Conservation (phyloP, 2,797 vertebrate species). For the Bradypus variegatus region DNA sequence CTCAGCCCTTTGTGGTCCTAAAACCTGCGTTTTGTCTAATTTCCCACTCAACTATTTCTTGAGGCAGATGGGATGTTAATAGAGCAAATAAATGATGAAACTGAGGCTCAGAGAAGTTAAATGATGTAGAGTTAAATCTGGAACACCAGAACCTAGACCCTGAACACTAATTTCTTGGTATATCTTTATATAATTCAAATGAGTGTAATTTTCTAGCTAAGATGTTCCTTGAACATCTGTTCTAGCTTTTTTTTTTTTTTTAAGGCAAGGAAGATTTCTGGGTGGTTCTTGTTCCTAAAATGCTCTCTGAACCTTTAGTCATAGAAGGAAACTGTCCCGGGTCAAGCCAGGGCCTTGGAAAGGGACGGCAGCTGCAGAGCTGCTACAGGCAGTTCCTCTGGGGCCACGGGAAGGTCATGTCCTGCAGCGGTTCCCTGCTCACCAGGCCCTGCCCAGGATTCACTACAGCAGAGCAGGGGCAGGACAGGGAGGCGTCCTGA, state of each 20-base stretch:
- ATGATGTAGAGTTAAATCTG: neutral
- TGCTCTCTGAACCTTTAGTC: constrained; percentile 67
- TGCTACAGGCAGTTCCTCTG: neutral
- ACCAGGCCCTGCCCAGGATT: neutral
- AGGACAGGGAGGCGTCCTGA: neutral
- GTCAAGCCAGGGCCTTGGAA: neutral
- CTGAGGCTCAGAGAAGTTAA: neutral
- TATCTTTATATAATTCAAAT: neutral
- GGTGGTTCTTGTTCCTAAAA: constrained; percentile 70
- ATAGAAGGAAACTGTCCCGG: constrained; percentile 48
- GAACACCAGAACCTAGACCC: neutral
- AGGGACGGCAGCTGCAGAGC: neutral
- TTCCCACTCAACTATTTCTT: neutral
- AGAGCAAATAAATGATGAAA: neutral
- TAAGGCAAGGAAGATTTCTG: constrained; percentile 68
- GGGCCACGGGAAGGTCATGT: constrained; percentile 10
- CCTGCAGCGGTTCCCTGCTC: neutral
- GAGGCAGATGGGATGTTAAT: neutral
- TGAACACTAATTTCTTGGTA: neutral
- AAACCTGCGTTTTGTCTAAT: neutral
- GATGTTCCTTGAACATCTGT: constrained; percentile 48
- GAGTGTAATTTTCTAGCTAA: neutral
- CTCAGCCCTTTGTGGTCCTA: neutral
- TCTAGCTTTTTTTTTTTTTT: constrained; percentile 17
- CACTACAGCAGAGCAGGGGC: neutral